Base-by-base conservation (phyloP, 2,797 vertebrate species). In the Numenius phaeopus region DNA sequence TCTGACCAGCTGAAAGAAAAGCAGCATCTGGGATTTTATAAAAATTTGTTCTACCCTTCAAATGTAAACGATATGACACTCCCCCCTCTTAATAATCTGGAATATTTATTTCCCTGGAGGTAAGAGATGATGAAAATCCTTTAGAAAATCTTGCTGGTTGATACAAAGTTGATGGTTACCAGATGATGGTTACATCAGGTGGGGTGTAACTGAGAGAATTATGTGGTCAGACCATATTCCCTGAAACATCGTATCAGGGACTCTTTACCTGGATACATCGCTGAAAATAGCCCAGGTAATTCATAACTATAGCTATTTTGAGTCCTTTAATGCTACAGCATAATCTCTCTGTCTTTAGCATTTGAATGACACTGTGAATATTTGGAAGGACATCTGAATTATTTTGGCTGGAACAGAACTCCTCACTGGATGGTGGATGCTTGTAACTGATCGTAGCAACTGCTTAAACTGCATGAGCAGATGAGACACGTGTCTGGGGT, bases 321-420 rank as follows among this genome's bases (percentile, higher is more conserved):
- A 78, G 42, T 78, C 19, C 49, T 82, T 85, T 49, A 47, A 61
- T 93, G 54, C 87, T 85, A 27, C 64, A 49, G 32, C 3, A 3
- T 80, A 79, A 78, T 81, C 44, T 78, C 70, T 80, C 50, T 66
- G 44, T 57, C 85, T 55, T 64, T 44, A 54, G 54, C 15, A 34
- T 46, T 89, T 78, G 66, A 75, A 64, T 47, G 40, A 32, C 76
- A 88, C 85, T 75, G 32, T 37, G 89, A 78, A 14, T 95, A 34
- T 80, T 93, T 95, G 95, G 90, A 94, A 96, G 78, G 89, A 67
- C 24, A 5, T 73, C 80, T 71, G 66, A 49, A 86, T 80, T 94
- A 83, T 92, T 96, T 90, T 96, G 91, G 93, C 92, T 94, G 92
- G 89, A 84, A 5, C 22, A 57, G 70, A 80, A 49, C 72, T 93